Conservation (phyloP, 2,888 invertebrate genomes). For the Galerucella calmariensis region DNA sequence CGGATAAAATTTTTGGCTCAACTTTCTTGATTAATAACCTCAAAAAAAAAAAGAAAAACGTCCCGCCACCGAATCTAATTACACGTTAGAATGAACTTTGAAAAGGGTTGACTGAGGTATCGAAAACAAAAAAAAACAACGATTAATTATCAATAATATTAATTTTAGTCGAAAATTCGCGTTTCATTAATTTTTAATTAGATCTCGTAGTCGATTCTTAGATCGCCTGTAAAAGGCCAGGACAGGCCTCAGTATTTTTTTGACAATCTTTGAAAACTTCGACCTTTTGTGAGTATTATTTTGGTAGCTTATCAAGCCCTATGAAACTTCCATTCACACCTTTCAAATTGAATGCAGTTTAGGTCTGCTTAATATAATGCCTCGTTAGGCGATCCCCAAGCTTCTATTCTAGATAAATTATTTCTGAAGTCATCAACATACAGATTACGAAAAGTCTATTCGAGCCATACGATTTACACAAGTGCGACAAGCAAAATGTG, state of each 20-base stretch:
- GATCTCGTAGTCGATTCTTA: constrained; percentile 29
- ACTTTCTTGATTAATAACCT: constrained; percentile 27
- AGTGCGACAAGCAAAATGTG: too few species aligned
- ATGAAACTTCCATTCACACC: too few species aligned
- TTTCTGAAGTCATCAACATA: too few species aligned
- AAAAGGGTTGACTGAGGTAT: constrained; percentile 38
- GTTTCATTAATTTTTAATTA: constrained; percentile 48
- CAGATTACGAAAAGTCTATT: too few species aligned
- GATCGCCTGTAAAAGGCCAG: constrained; percentile 20
- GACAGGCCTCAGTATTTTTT: background rate
- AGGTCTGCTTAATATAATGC: too few species aligned
- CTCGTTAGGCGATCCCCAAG: too few species aligned
- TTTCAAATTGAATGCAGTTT: too few species aligned
- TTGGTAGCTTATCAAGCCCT: too few species aligned
- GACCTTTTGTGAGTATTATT: too few species aligned
- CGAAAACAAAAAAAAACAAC: constrained; percentile 41
- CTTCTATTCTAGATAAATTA: too few species aligned
- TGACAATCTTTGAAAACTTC: too few species aligned
- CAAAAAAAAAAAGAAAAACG: constrained; percentile 29
- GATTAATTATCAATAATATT: constrained; percentile 47
- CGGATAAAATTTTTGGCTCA: constrained; percentile 6
- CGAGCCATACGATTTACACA: too few species aligned
- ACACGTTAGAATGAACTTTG: constrained; percentile 31
- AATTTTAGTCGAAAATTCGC: constrained; percentile 44
- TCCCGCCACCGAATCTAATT: constrained; percentile 34